phyloP scores from a whole-genome alignment of 2,797 vertebrate genomes.

The Arremon aurantiirostris region DNA sequence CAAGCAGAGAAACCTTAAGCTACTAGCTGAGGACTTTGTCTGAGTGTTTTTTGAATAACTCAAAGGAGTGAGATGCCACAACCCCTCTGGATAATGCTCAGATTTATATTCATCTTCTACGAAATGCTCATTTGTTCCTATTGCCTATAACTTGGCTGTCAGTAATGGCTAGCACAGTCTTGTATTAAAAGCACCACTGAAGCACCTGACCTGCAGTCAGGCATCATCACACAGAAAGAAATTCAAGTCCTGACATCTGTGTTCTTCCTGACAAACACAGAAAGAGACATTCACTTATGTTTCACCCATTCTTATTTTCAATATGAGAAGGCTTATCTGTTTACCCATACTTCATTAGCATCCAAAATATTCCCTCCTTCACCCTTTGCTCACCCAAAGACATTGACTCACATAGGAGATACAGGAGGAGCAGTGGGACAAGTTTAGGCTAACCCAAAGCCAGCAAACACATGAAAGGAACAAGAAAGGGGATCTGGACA shows the following conservation, averaged over 20 bases:
- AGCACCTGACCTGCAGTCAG: neutral
- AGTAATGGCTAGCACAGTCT: neutral
- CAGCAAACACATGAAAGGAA: neutral
- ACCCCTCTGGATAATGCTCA: neutral
- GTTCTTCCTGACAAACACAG: neutral
- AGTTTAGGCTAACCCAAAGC: neutral
- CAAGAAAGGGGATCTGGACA: neutral
- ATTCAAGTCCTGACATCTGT: rapidly evolving
- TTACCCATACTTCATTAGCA: neutral
- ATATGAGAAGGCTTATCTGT: neutral
- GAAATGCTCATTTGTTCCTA: neutral
- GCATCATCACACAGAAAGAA: neutral
- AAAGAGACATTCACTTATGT: neutral
- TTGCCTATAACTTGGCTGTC: neutral
- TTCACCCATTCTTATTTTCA: neutral
- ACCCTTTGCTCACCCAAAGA: neutral
- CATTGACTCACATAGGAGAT: neutral
- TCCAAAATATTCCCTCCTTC: neutral
- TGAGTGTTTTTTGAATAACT: neutral
- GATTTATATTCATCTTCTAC: neutral
- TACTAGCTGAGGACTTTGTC: neutral
- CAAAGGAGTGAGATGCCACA: neutral
- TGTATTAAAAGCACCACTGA: neutral
- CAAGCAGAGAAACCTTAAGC: neutral
- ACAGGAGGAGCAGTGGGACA: neutral